Conservation (phyloP, 2,113 vertebrate genomes). For the Patagioenas fasciata region DNA sequence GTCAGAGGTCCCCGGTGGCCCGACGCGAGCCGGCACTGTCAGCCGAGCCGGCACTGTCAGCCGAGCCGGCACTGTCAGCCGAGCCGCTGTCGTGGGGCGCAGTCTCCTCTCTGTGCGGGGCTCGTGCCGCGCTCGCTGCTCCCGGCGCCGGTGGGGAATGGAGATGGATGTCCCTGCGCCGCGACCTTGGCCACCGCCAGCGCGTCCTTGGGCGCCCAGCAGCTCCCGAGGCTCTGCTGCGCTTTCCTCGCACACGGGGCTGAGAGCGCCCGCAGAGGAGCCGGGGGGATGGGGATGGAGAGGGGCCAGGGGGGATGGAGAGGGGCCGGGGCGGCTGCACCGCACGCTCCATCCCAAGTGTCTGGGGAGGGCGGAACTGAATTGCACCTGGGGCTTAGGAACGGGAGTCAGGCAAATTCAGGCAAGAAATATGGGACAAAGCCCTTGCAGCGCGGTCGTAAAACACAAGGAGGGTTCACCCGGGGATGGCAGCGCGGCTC, state of each 20-base stretch:
- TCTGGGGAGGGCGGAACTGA: neutral
- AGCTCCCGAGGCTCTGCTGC: neutral
- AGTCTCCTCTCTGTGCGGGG: constrained; percentile 10
- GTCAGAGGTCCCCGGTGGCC: constrained; percentile 61
- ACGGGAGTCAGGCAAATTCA: neutral
- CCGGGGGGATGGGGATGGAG: no score
- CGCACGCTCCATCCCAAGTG: no score
- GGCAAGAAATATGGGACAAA: neutral
- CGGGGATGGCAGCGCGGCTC: neutral
- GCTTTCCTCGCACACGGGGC: neutral
- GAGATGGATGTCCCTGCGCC: neutral
- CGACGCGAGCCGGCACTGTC: constrained; percentile 65
- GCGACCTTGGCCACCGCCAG: constrained; percentile 46
- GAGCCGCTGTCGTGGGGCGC: constrained; percentile 55
- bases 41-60: no score
- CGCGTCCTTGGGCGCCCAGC: constrained; percentile 48
- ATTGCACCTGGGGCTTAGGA: neutral
- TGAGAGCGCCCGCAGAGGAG: no score
- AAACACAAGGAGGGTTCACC: neutral
- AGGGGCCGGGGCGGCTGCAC: no score
- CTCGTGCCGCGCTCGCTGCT: no score
- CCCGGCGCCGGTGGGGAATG: neutral
- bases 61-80: constrained; percentile 66
- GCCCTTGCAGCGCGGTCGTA: neutral
- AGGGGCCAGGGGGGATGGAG: no score